A percentile compares a stretch with the other conserved stretches of the same genome.
Conservation (phyloP, 1,140 invertebrate species). For the Drosophila eugracilis region DNA sequence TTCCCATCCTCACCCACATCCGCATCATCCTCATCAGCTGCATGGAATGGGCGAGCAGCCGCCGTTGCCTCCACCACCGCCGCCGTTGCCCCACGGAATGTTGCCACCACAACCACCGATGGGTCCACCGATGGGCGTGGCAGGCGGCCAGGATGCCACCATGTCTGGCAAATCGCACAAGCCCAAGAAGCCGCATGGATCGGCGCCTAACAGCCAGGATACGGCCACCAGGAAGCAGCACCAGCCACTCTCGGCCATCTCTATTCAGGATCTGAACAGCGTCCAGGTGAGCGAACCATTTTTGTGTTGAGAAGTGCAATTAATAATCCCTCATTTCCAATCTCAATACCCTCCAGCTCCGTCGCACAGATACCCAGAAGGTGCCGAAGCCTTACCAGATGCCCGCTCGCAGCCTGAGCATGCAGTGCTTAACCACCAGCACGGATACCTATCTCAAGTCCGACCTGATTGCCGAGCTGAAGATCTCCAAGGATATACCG, state of each 20-base stretch:
- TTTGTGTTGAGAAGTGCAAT: too few species aligned
- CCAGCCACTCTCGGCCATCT: constrained; percentile 92
- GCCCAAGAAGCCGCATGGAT: constrained; percentile 59
- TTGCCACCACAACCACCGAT: constrained; percentile 82
- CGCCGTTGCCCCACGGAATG: constrained; percentile 85
- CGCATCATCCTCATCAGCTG: constrained; percentile 49
- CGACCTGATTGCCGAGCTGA: constrained; percentile 95
- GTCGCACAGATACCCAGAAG: constrained; percentile 90
- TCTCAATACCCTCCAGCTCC: constrained; percentile 84
- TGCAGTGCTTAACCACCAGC: constrained; percentile 88
- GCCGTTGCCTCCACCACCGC: constrained; percentile 85
- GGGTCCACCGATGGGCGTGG: constrained; percentile 47
- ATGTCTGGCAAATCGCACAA: constrained; percentile 59
- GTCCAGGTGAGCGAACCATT: constrained; percentile 86
- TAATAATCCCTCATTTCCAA: neutral
- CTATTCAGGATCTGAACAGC: constrained; percentile 93
- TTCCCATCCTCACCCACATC: constrained; percentile 46
- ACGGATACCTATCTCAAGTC: constrained; percentile 92
- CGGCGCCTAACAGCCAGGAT: constrained; percentile 86
- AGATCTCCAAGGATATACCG: constrained; percentile 94
- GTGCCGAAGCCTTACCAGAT: constrained; percentile 92
- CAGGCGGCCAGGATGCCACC: constrained; percentile 44
- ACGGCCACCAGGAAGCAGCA: constrained; percentile 85
- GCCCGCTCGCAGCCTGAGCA: constrained; percentile 89
- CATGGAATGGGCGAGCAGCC: constrained; percentile 69